Evolutionary conservation across 1,140 invertebrate species (phyloP).

Genomic region (Aplysia californica): DNA sequence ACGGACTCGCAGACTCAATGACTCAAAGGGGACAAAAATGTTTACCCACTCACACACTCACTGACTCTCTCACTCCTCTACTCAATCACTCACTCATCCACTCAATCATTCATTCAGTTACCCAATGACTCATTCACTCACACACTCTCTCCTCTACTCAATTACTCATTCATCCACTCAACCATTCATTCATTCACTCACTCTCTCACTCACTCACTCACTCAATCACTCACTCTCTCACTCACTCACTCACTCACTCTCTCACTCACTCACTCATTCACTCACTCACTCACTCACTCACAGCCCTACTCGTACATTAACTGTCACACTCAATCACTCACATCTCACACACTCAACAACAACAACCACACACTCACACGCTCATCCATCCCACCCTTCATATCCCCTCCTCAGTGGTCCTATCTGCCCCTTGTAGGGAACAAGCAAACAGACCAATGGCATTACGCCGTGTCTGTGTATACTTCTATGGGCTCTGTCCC

Average conservation of each 20-base stretch:
- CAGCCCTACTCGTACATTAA: too few species aligned
- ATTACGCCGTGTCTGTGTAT: slow-evolving; percentile 34
- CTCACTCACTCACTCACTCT: not conserved
- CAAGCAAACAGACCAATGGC: not conserved
- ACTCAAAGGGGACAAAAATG: not conserved
- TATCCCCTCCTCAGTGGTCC: slow-evolving; percentile 32
- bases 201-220: not conserved
- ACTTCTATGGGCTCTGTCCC: slow-evolving; percentile 30
- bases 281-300: too few species aligned
- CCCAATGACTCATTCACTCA: not conserved
- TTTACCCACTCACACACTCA: not conserved
- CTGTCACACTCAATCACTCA: too few species aligned
- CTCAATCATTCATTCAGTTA: not conserved
- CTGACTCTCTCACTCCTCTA: not conserved
- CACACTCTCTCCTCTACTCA: not conserved
- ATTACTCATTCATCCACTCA: not conserved
- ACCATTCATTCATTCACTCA: not conserved
- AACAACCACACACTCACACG: too few species aligned
- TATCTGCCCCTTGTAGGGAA: slow-evolving; percentile 37
- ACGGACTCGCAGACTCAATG: too few species aligned
- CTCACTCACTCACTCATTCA: too few species aligned
- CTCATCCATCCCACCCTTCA: too few species aligned
- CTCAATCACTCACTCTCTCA: too few species aligned
- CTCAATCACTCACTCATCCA: not conserved
- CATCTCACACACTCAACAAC: too few species aligned